Percentiles rank a stretch among this genome's conserved stretches.
These are phyloP conservation scores for Proterorhinus semilunaris DNA, from an alignment of 2,113 vertebrate genomes.

Conservation along the genomic window DNA sequence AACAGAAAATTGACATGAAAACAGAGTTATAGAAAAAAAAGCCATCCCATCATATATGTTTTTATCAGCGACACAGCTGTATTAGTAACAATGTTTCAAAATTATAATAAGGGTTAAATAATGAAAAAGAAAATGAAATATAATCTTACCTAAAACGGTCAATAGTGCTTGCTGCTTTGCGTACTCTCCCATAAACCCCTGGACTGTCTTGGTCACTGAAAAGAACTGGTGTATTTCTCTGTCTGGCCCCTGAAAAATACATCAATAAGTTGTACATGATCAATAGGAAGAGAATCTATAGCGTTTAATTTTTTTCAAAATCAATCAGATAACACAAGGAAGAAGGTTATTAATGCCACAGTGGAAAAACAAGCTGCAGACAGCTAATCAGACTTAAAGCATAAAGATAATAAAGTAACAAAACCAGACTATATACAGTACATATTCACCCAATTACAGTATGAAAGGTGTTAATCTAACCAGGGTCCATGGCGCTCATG, in stretches of 20 bases:
- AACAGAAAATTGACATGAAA: too few species aligned
- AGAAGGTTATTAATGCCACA: too few species aligned
- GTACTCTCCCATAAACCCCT: conserved; percentile 88
- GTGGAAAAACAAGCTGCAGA: too few species aligned
- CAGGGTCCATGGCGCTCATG: conserved; percentile 85
- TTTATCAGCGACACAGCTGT: too few species aligned
- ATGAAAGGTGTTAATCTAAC: conserved; percentile 35
- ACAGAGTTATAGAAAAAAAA: too few species aligned
- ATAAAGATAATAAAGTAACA: too few species aligned
- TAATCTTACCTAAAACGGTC: conserved; percentile 89
- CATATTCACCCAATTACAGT: neutral
- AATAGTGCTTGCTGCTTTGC: conserved; percentile 92
- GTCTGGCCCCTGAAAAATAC: conserved; percentile 79
- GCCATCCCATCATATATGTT: too few species aligned
- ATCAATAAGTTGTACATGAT: neutral
- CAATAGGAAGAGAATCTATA: neutral
- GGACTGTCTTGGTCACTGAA: conserved; percentile 84
- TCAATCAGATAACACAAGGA: too few species aligned
- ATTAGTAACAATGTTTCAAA: neutral
- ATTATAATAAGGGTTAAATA: neutral
- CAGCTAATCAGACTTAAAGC: too few species aligned
- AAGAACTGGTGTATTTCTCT: conserved; percentile 89
- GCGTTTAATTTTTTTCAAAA: too few species aligned
- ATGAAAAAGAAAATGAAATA: neutral
- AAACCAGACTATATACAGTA: neutral